phyloP scores from a whole-genome alignment of 2,888 invertebrate genomes.

The Panorpa germanica region DNA sequence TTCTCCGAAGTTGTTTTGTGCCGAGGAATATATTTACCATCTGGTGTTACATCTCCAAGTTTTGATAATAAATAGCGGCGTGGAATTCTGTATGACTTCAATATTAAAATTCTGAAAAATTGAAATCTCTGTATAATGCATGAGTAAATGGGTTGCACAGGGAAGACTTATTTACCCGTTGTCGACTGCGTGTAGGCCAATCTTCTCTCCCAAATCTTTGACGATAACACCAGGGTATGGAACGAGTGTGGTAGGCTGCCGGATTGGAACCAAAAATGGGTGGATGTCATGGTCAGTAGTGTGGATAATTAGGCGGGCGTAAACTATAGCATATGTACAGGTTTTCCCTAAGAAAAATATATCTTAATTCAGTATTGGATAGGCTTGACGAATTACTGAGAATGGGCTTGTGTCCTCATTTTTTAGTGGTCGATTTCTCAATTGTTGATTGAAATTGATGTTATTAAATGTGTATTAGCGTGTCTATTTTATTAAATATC shows the following conservation, averaged over 20 bases:
- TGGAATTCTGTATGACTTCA: slow-evolving; percentile 43
- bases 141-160: too few relatives aligned
- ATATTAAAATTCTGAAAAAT: slow-evolving; percentile 4
- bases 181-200: slow-evolving; percentile 80
- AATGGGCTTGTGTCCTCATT: too few relatives aligned
- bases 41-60: slow-evolving; percentile 66
- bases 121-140: too few relatives aligned
- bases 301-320: slow-evolving; percentile 67
- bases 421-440: too few relatives aligned
- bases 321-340: slow-evolving; percentile 74
- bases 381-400: too few relatives aligned
- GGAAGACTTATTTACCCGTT: slow-evolving; percentile 79
- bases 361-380: too few relatives aligned
- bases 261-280: slow-evolving; percentile 71
- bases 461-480: too few relatives aligned
- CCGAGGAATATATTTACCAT: slow-evolving; percentile 63
- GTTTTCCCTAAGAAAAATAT: slow-evolving; percentile 45
- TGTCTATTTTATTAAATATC: too few relatives aligned
- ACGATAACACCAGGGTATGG: slow-evolving; percentile 64
- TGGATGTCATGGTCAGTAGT: slow-evolving; percentile 77
- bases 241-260: slow-evolving; percentile 50
- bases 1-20: slow-evolving; percentile 70
- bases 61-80: slow-evolving; percentile 64
- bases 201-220: slow-evolving; percentile 86
- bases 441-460: too few relatives aligned